phyloP scores from a whole-genome alignment of 35 echinoderm and acorn worm species.

The Ptychodera flava region DNA sequence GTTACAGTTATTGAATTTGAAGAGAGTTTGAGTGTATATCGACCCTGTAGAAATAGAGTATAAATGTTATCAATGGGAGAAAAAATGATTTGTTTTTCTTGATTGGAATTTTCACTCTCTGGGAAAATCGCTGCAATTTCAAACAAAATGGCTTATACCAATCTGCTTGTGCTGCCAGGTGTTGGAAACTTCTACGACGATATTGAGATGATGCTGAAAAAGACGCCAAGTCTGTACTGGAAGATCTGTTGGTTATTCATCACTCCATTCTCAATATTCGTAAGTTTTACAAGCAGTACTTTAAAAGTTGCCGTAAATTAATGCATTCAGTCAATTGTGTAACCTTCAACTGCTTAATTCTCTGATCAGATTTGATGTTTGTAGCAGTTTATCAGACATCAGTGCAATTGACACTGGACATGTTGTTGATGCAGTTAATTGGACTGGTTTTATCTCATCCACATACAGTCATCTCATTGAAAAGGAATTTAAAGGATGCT shows the following conservation, averaged over 20 bases:
- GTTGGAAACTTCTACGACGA: conserved; percentile 46
- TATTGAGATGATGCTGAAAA: conserved; percentile 50
- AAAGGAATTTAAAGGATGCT: too few relatives aligned
- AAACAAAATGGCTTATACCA: too few relatives aligned
- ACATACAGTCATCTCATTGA: too few relatives aligned
- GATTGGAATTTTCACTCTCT: too few relatives aligned
- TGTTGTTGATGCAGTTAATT: neutral
- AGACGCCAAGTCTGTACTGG: conserved; percentile 19
- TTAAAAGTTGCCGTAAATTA: too few relatives aligned
- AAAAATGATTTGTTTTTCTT: too few relatives aligned
- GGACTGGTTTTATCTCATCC: too few relatives aligned
- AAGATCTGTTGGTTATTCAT: conserved; percentile 60
- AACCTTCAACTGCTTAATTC: neutral
- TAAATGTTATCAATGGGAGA: too few relatives aligned
- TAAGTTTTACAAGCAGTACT: conserved; percentile 38
- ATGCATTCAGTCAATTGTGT: neutral
- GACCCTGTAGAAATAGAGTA: too few relatives aligned
- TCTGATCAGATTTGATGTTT: neutral
- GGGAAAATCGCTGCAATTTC: too few relatives aligned
- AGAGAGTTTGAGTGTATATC: too few relatives aligned
- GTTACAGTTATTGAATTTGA: too few relatives aligned
- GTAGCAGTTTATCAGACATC: neutral
- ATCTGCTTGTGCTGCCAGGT: conserved; percentile 26
- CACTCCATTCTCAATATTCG: conserved; percentile 57
- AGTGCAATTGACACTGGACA: neutral